Percentiles rank a stretch among this genome's conserved stretches.
These are phyloP conservation scores for Strix aluco DNA, from an alignment of 2,113 vertebrate genomes.

Conservation along the genomic window DNA sequence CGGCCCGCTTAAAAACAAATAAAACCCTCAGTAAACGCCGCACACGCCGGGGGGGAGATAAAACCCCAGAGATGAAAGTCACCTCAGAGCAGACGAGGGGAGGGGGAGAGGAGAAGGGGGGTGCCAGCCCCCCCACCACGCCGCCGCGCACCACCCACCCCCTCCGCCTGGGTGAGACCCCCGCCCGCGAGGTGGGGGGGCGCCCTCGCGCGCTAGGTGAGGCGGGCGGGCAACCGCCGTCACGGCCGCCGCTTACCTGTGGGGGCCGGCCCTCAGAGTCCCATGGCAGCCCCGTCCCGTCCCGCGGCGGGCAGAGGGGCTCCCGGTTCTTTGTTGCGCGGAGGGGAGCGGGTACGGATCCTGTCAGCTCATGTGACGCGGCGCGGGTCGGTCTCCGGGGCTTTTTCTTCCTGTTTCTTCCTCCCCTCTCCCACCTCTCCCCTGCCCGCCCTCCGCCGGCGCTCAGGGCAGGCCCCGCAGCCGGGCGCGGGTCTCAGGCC, in stretches of 20 bases:
- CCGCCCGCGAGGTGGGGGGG: background rate
- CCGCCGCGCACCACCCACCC: background rate
- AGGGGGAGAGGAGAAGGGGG: background rate
- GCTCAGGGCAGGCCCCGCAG: constrained; percentile 4
- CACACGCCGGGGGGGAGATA: too few species aligned
- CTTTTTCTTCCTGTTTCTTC: background rate
- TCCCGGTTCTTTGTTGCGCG: constrained; percentile 20
- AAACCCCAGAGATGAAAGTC: background rate
- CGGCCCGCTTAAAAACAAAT: background rate
- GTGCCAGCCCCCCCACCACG: background rate
- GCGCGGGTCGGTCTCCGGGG: background rate
- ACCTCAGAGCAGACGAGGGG: background rate
- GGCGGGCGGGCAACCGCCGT: background rate
- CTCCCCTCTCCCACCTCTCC: background rate
- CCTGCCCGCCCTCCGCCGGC: background rate
- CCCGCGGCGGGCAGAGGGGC: background rate
- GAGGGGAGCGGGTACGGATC: constrained; percentile 26
- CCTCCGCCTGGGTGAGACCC: background rate
- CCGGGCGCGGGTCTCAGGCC: constrained; percentile 45
- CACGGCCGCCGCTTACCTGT: background rate
- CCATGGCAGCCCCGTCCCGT: background rate
- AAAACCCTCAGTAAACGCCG: background rate
- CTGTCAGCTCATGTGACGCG: constrained; percentile 59
- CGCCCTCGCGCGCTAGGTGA: background rate
- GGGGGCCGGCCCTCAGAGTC: constrained; percentile 3